Evolutionary conservation across 2,113 vertebrate species (phyloP), one percentile per base, ranked within the genome.

Genomic region (Cromileptes altivelis): DNA sequence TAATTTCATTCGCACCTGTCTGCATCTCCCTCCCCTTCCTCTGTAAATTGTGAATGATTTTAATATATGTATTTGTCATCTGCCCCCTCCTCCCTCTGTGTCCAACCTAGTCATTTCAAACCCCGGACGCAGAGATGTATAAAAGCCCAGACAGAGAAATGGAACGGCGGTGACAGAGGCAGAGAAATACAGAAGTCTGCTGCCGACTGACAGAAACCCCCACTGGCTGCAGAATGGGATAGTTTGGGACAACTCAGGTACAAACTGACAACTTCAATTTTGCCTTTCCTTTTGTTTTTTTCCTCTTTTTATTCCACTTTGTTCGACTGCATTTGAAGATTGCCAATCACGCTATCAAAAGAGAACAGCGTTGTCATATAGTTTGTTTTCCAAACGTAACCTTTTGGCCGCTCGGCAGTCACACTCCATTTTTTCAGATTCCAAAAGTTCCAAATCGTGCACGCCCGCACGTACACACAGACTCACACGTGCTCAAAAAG

Each of bases 241-340:
- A 80, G 70, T 89, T 93, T 88, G 84, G 78, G 88, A 88, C 88
- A 88, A 82, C 87, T 91, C 89, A 86, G 85, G 87, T 88, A 83
- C 78, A 69, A 78, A 80, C 65, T 91, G 87, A 91, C 84, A 89
- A 90, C 86, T 92, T 88, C 81, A 82, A 76, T 89, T 92, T 88
- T 83, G 50, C 75, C 80, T 86, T 72, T 42, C 57, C 86, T 88
- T 57, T 71, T 52, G 33, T 37, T 71, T n/a, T 55, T 75, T 75
- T 84, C 30, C 40, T 65, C 70, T 18, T 50, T 77, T 60, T 73
- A 69, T 64, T 63, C 56, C 56, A 68, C 74, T 90, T 91, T 88
- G 86, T 88, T 80, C 25, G 62, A 58, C 42, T 57, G 80, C 73
- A 88, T 93, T 94, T 94, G 86, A 90, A 89, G 88, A 85, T 78